Conservation (phyloP, 1,140 invertebrate species). For the Anadara kagoshimensis region DNA sequence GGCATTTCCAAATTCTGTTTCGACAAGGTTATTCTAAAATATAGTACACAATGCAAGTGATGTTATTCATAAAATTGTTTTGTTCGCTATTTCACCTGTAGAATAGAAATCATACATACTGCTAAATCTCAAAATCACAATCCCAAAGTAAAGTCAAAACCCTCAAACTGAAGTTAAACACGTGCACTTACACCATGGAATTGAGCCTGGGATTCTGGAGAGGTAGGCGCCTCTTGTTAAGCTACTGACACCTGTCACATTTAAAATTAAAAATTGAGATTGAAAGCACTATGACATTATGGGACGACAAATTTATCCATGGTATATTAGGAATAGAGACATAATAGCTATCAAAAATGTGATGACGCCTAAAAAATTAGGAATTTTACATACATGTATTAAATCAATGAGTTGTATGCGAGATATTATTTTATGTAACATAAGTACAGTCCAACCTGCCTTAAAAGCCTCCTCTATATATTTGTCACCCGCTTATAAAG, state of each 20-base stretch:
- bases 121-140: background rate
- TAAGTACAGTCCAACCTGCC: background rate
- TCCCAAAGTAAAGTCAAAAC: background rate
- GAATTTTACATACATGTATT: too few species aligned
- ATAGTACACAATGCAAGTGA: background rate
- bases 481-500: too few species aligned
- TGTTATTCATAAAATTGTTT: background rate
- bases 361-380: too few species aligned
- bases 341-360: too few species aligned
- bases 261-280: background rate
- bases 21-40: background rate
- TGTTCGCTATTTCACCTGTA: background rate
- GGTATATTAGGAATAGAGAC: too few species aligned
- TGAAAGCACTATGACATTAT: background rate
- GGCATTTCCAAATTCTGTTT: conserved; percentile 10
- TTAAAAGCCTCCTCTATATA: too few species aligned
- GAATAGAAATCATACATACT: background rate
- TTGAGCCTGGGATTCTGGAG: background rate
- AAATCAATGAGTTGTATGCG: too few species aligned
- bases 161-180: background rate
- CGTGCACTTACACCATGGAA: background rate
- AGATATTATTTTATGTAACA: background rate
- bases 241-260: background rate
- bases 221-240: background rate
- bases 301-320: too few species aligned